A percentile compares a stretch with the other conserved stretches of the same genome.
These are phyloP conservation scores for Sinelater perroti DNA, from an alignment of 2,888 invertebrate species.

Conservation along the genomic window DNA sequence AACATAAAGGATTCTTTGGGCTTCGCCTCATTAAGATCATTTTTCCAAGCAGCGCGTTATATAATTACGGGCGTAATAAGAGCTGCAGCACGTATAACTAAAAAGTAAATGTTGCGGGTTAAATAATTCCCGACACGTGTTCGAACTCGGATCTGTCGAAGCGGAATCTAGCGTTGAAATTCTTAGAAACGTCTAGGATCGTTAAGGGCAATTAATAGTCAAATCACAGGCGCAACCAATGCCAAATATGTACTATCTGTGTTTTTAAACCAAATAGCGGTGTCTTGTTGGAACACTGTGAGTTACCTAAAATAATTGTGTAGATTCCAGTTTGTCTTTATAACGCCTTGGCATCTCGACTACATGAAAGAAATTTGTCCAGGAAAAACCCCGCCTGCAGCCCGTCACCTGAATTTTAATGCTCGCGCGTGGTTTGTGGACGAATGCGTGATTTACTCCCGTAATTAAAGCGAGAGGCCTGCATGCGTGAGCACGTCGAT, in stretches of 20 bases:
- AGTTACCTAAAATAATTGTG: conserved; percentile 37
- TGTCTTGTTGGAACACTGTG: conserved; percentile 36
- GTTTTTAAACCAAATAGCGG: conserved; percentile 39
- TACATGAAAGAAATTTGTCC: conserved; percentile 25
- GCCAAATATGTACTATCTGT: conserved; percentile 38
- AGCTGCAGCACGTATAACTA: too few species aligned
- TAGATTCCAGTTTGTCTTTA: conserved; percentile 37
- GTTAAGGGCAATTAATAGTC: conserved; percentile 34
- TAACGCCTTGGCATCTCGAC: conserved; percentile 36
- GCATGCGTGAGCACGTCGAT: conserved; percentile 12
- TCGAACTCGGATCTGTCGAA: conserved; percentile 17
- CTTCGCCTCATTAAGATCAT: too few species aligned
- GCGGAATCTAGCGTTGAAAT: conserved; percentile 23
- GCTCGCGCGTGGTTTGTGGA: conserved; percentile 12
- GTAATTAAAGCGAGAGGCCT: background rate
- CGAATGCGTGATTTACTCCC: conserved; percentile 9
- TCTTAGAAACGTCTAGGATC: conserved; percentile 32
- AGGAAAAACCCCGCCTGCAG: conserved; percentile 21
- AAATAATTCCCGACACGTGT: conserved; percentile 33
- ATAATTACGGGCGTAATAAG: too few species aligned
- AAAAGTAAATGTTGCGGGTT: background rate
- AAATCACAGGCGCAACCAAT: conserved; percentile 36
- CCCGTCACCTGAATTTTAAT: conserved; percentile 27
- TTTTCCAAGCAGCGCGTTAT: too few species aligned
- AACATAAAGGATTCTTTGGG: too few species aligned